Evolutionary conservation across 2,797 vertebrate species (phyloP).

Genomic region (Rhinophrynus dorsalis): DNA sequence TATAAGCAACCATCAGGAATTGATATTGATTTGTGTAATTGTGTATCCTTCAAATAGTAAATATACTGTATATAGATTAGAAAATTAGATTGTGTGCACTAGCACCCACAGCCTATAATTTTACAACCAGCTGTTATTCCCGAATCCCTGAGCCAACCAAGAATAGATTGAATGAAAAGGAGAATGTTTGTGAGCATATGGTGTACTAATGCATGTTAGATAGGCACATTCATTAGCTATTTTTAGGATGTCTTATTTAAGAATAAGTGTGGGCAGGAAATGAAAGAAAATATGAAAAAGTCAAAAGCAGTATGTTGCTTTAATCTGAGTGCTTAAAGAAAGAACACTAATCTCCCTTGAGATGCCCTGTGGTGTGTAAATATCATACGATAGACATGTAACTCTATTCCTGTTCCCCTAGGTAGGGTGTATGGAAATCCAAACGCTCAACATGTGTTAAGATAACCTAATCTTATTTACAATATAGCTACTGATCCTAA

Average conservation of each 20-base stretch:
- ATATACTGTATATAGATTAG: slow-evolving; percentile 12
- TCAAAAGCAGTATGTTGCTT: slow-evolving; percentile 34
- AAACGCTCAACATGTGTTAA: too few relatives aligned
- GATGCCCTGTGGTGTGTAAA: background rate
- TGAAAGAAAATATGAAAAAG: slow-evolving; percentile 30
- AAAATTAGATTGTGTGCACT: slow-evolving; percentile 57
- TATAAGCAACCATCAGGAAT: too few relatives aligned
- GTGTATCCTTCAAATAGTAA: slow-evolving; percentile 19
- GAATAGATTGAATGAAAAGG: slow-evolving; percentile 58
- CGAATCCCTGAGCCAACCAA: slow-evolving; percentile 57
- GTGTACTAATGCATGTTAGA: slow-evolving; percentile 53
- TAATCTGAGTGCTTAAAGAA: background rate
- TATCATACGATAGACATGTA: too few relatives aligned
- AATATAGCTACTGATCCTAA: too few relatives aligned
- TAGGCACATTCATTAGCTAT: slow-evolving; percentile 57
- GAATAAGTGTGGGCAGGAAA: slow-evolving; percentile 35
- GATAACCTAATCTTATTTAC: too few relatives aligned
- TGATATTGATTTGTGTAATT: slow-evolving; percentile 1
- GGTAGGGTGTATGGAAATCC: too few relatives aligned
- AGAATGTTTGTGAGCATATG: slow-evolving; percentile 63
- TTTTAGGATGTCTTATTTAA: slow-evolving; percentile 58
- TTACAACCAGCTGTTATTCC: slow-evolving; percentile 66
- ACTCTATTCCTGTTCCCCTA: too few relatives aligned
- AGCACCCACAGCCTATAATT: slow-evolving; percentile 61
- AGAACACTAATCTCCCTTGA: background rate